Conservation (phyloP, 1,140 invertebrate genomes). For the Lepidurus arcticus region DNA sequence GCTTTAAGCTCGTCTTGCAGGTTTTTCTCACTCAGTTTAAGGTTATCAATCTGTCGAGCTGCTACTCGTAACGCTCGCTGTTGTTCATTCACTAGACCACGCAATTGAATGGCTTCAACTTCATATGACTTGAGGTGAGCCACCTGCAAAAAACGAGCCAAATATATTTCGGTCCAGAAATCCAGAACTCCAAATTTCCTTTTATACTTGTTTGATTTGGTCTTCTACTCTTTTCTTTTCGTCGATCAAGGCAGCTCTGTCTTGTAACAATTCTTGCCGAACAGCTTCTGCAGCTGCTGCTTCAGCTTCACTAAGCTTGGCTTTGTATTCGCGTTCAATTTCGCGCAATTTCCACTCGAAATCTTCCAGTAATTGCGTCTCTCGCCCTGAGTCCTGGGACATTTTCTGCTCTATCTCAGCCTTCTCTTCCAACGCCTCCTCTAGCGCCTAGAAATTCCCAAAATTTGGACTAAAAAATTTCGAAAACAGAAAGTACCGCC, state of each 20-base stretch:
- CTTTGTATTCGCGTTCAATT: slow-evolving; percentile 57
- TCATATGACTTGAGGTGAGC: slow-evolving; percentile 53
- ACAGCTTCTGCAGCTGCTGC: slow-evolving; percentile 47
- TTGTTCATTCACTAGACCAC: slow-evolving; percentile 55
- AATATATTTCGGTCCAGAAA: slow-evolving; percentile 24
- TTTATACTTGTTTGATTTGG: slow-evolving; percentile 38
- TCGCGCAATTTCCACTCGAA: slow-evolving; percentile 63
- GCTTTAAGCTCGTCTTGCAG: slow-evolving; percentile 53
- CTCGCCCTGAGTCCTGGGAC: slow-evolving; percentile 55
- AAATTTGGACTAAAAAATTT: background rate
- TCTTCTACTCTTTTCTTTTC: slow-evolving; percentile 43
- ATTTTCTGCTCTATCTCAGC: slow-evolving; percentile 53
- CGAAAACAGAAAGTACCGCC: background rate
- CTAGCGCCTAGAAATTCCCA: slow-evolving; percentile 47
- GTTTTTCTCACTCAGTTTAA: slow-evolving; percentile 50
- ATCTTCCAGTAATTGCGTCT: slow-evolving; percentile 58
- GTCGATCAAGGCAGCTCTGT: slow-evolving; percentile 38
- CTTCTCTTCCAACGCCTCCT: slow-evolving; percentile 54
- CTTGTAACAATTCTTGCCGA: slow-evolving; percentile 44
- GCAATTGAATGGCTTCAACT: slow-evolving; percentile 53
- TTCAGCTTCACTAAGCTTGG: slow-evolving; percentile 50
- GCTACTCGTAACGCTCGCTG: slow-evolving; percentile 52
- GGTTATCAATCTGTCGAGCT: slow-evolving; percentile 52
- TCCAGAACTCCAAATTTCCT: background rate
- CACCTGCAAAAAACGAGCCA: slow-evolving; percentile 41